A percentile compares a stretch with the other conserved stretches of the same genome.
Evolutionary conservation across 53 echinoderm and acorn worm genomes (phyloP).

Genomic region (Paracentrotus lividus): DNA sequence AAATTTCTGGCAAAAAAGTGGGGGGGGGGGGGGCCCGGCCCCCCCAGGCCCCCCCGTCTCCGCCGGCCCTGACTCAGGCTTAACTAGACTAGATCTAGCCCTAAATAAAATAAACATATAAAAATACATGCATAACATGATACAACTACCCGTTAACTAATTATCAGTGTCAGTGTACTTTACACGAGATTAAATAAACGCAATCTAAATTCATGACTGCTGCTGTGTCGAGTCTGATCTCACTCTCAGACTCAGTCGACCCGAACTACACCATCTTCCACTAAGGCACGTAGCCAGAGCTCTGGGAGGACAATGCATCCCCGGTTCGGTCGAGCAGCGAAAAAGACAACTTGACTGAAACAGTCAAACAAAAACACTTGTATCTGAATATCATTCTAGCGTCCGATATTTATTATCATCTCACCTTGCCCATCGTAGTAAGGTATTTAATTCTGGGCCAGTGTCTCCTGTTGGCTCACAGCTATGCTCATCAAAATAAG

Average conservation of each 20-base stretch:
- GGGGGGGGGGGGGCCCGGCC: no score
- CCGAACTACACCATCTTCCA: not conserved
- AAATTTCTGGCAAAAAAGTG: no score
- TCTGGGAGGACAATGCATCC: not conserved
- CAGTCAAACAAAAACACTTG: not conserved
- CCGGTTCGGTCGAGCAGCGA: not conserved
- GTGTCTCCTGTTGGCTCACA: constrained; percentile 36
- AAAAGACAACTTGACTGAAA: not conserved
- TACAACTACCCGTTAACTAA: not conserved
- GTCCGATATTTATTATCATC: not conserved
- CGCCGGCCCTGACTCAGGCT: no score
- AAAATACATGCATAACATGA: not conserved
- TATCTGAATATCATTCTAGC: not conserved
- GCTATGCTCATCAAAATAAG: constrained; percentile 47
- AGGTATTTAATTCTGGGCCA: constrained; percentile 28
- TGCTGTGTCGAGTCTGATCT: no score
- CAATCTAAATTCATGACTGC: no score
- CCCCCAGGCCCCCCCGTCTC: no score
- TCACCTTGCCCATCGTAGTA: constrained; percentile 44
- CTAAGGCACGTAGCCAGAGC: not conserved
- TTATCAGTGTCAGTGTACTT: not conserved
- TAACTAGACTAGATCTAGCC: no score
- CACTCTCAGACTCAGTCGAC: not conserved
- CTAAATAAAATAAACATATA: no score
- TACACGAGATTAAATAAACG: not conserved